phyloP scores from a whole-genome alignment of 2,113 vertebrate genomes.

The Blennius ocellaris region DNA sequence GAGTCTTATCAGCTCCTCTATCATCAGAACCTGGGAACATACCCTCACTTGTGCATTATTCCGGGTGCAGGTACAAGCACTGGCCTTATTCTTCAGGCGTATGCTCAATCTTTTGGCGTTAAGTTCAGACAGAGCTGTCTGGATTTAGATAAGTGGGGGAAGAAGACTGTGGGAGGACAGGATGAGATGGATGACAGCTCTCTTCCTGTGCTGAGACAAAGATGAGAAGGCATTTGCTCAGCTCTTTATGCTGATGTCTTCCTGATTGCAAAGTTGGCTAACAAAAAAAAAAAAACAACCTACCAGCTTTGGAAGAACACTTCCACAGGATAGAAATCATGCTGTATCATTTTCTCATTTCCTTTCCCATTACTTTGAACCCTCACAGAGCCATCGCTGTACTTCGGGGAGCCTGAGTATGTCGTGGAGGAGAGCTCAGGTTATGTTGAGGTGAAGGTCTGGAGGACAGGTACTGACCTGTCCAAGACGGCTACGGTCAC shows the following conservation, averaged over 20 bases:
- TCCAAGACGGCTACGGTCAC: slow-evolving; percentile 87
- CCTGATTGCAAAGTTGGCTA: slow-evolving; percentile 11
- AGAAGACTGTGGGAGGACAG: slow-evolving; percentile 43
- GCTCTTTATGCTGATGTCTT: slow-evolving; percentile 24
- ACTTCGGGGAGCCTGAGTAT: slow-evolving; percentile 86
- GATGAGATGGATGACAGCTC: slow-evolving; percentile 63
- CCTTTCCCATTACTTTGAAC: neutral
- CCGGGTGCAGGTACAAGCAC: slow-evolving; percentile 35
- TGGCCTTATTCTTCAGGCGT: slow-evolving; percentile 59
- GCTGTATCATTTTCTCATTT: neutral
- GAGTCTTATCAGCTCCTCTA: slow-evolving; percentile 58
- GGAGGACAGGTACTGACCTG: slow-evolving; percentile 88
- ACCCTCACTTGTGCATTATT: slow-evolving; percentile 29
- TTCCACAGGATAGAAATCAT: neutral
- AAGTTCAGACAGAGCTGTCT: slow-evolving; percentile 68
- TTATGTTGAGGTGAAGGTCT: slow-evolving; percentile 85
- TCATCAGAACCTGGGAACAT: slow-evolving; percentile 61
- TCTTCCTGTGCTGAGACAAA: slow-evolving; percentile 68
- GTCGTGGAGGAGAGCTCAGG: slow-evolving; percentile 83
- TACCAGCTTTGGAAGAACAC: neutral
- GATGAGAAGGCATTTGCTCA: slow-evolving; percentile 25
- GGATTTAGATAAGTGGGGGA: slow-evolving; percentile 51
- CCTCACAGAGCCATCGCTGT: slow-evolving; percentile 84
- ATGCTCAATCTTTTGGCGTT: slow-evolving; percentile 53
- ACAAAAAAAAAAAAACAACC: neutral